phyloP scores from a whole-genome alignment of 2,113 vertebrate genomes.

The Lampris megalopsis region DNA sequence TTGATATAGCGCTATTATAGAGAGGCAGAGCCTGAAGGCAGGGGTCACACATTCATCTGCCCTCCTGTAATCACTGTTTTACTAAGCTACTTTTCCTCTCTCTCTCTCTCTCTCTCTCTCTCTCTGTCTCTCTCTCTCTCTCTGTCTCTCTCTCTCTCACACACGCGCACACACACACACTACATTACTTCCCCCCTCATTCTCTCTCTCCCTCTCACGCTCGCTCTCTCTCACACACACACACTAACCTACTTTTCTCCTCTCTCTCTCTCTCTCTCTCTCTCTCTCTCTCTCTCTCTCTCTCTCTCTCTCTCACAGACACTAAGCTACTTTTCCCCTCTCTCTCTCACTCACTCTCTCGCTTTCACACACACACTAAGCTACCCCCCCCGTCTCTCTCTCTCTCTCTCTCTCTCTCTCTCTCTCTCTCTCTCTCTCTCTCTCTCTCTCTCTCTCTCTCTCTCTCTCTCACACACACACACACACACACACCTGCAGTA shows the following conservation, averaged over 20 bases:
- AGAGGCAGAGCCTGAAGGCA: neutral
- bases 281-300: too few relatives aligned
- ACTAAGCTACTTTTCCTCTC: neutral
- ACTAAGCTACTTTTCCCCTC: neutral
- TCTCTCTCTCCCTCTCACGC: neutral
- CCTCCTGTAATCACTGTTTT: slow-evolving; percentile 22
- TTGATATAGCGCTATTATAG: neutral
- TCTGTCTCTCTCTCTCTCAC: neutral
- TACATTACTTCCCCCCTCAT: too few relatives aligned
- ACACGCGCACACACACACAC: neutral
- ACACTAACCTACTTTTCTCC: neutral
- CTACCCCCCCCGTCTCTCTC: neutral
- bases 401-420: slow-evolving; percentile 6
- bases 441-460: neutral
- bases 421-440: slow-evolving; percentile 1
- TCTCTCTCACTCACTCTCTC: neutral
- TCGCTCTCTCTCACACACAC: slow-evolving; percentile 4
- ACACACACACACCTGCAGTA: neutral
- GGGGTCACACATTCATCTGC: slow-evolving; percentile 7
- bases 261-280: too few relatives aligned
- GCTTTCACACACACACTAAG: neutral
- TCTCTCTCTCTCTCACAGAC: neutral
- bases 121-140: neutral
- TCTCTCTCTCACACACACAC: slow-evolving; percentile 7
- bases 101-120: neutral